These are phyloP conservation scores for Lordiphosa andalusiaca DNA, from an alignment of 2,888 invertebrate genomes.

Conservation along the genomic window DNA sequence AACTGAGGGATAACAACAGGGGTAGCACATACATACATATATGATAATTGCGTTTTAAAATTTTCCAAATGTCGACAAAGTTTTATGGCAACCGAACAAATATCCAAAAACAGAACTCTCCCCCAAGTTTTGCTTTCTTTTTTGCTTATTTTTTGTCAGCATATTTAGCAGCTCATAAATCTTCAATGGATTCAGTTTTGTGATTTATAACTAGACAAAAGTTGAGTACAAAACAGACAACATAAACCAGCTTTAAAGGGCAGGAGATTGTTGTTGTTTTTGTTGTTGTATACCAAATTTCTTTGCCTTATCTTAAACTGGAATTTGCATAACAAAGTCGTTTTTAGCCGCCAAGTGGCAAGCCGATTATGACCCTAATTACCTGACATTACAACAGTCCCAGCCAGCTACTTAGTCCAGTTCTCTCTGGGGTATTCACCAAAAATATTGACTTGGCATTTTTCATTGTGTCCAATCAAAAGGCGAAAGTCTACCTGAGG, in stretches of 20 bases:
- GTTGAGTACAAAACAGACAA: constrained; percentile 32
- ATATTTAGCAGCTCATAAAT: constrained; percentile 78
- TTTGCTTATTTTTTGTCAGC: constrained; percentile 29
- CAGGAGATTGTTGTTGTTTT: not conserved
- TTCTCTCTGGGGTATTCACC: constrained; percentile 19
- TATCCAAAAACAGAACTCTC: not conserved
- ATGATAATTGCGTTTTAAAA: constrained; percentile 54
- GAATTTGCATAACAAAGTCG: constrained; percentile 70
- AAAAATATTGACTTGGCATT: constrained; percentile 63
- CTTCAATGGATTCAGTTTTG: constrained; percentile 61
- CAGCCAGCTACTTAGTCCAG: constrained; percentile 59
- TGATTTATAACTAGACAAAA: constrained; percentile 65
- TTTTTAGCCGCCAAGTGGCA: constrained; percentile 56
- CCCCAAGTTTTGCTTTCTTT: constrained; percentile 11
- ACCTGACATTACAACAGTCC: constrained; percentile 74
- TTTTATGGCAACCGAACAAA: constrained; percentile 17
- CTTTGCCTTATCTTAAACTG: not conserved
- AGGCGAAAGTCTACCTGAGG: constrained; percentile 69
- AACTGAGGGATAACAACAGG: constrained; percentile 7
- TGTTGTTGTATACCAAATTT: constrained; percentile 1
- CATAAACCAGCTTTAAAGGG: constrained; percentile 2
- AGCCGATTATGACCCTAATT: constrained; percentile 79
- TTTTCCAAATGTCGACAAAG: constrained; percentile 34
- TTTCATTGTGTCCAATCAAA: constrained; percentile 44
- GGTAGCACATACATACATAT: constrained; percentile 22